Percentiles rank a stretch among this genome's conserved stretches.
Evolutionary conservation across 92 coral and sea anemone species (phyloP).

Genomic region (Galaxea fascicularis): DNA sequence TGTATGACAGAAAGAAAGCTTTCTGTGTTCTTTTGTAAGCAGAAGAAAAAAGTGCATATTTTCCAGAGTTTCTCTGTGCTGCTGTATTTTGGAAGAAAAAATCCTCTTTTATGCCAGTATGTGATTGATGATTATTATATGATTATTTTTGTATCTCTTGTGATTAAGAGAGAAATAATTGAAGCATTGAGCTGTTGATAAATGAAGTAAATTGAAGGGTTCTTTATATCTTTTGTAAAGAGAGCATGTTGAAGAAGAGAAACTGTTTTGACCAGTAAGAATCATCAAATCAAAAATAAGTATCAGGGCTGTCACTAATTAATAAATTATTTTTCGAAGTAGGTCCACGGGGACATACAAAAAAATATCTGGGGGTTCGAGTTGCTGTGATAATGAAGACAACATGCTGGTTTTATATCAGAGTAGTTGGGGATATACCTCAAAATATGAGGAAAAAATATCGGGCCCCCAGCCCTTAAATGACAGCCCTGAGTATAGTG

Average conservation of each 20-base stretch:
- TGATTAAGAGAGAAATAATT: neutral
- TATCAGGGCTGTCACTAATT: too few species aligned
- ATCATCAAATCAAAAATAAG: too few species aligned
- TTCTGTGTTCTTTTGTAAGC: conserved; percentile 7
- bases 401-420: too few species aligned
- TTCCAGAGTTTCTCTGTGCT: conserved; percentile 14
- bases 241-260: neutral
- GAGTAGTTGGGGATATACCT: too few species aligned
- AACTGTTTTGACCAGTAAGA: neutral
- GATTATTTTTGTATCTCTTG: conserved; percentile 20
- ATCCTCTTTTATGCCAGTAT: neutral
- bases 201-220: neutral
- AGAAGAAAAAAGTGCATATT: neutral
- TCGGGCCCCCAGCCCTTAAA: too few species aligned
- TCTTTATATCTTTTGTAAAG: neutral
- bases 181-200: neutral
- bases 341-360: too few species aligned
- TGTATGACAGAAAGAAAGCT: neutral
- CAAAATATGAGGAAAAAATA: too few species aligned
- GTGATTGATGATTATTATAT: neutral
- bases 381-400: too few species aligned
- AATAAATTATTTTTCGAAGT: too few species aligned
- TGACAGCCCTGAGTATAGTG: too few species aligned
- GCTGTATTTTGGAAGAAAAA: neutral
- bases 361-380: too few species aligned